These are phyloP conservation scores for Plemyria rubiginata DNA, from an alignment of 2,888 invertebrate genomes.

Conservation along the genomic window DNA sequence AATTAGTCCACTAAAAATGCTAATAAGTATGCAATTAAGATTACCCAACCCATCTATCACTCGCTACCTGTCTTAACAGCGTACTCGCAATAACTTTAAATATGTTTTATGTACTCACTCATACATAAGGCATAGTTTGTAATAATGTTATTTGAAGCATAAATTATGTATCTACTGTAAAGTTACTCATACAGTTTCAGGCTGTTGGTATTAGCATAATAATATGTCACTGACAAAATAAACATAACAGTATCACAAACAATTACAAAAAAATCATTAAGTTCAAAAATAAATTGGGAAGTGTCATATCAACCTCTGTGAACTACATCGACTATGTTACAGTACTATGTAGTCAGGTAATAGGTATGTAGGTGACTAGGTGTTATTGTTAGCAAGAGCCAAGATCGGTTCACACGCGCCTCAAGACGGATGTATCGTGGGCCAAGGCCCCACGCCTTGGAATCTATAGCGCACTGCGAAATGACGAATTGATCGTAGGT, in stretches of 20 bases:
- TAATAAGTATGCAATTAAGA: conserved; percentile 26
- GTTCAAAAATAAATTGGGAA: too few species aligned
- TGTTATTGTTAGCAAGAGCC: conserved; percentile 40
- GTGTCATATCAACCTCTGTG: conserved; percentile 2
- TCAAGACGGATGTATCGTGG: conserved; percentile 48
- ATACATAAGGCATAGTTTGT: too few species aligned
- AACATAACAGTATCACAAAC: too few species aligned
- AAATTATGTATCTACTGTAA: too few species aligned
- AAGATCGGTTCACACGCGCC: conserved; percentile 47
- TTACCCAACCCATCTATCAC: conserved; percentile 30
- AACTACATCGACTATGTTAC: conserved; percentile 3
- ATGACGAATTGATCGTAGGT: conserved; percentile 23
- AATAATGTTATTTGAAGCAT: neutral
- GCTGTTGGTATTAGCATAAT: conserved; percentile 1
- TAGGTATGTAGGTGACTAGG: conserved; percentile 30
- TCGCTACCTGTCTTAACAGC: conserved; percentile 17
- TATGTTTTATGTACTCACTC: too few species aligned
- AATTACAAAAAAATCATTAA: too few species aligned
- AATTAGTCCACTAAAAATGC: conserved; percentile 26
- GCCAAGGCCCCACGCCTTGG: conserved; percentile 49
- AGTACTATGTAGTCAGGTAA: conserved; percentile 10
- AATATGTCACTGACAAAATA: too few species aligned
- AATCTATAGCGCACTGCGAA: conserved; percentile 11
- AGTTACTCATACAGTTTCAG: conserved; percentile 2
- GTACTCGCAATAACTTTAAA: conserved; percentile 23